Evolutionary conservation across 2,888 invertebrate species (phyloP).

Genomic region (Aspidiotus rigidus): DNA sequence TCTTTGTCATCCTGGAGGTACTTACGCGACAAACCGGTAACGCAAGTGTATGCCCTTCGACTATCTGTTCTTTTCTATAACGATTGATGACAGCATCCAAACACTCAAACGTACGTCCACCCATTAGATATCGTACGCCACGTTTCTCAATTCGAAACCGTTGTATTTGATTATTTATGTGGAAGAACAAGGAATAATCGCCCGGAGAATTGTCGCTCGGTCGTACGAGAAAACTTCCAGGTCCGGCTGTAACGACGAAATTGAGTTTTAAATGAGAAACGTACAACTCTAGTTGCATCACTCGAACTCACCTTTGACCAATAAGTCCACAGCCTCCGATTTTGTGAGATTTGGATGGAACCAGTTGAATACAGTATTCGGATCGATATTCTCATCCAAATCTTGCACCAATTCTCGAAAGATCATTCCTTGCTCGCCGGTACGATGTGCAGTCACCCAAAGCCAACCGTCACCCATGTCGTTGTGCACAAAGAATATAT

Average conservation of each 20-base stretch:
- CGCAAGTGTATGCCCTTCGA: constrained; percentile 86
- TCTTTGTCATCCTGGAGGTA: constrained; percentile 17
- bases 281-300: background rate
- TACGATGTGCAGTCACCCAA: constrained; percentile 92
- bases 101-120: constrained; percentile 91
- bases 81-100: constrained; percentile 89
- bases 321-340: constrained; percentile 89
- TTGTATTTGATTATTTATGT: constrained; percentile 94
- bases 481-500: constrained; percentile 92
- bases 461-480: constrained; percentile 97
- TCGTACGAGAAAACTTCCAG: constrained; percentile 81
- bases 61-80: constrained; percentile 92
- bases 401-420: constrained; percentile 91
- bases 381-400: constrained; percentile 83
- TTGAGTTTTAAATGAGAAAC: background rate
- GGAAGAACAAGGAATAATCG: constrained; percentile 93
- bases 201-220: constrained; percentile 96
- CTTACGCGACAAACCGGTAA: constrained; percentile 63
- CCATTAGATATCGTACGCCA: constrained; percentile 90
- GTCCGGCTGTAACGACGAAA: constrained; percentile 56
- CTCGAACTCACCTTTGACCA: constrained; percentile 59
- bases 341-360: constrained; percentile 94
- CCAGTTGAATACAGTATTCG: constrained; percentile 93
- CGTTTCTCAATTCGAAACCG: constrained; percentile 93
- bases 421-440: constrained; percentile 92